phyloP scores from a whole-genome alignment of 2,113 vertebrate species.

The Tupaia tana region DNA sequence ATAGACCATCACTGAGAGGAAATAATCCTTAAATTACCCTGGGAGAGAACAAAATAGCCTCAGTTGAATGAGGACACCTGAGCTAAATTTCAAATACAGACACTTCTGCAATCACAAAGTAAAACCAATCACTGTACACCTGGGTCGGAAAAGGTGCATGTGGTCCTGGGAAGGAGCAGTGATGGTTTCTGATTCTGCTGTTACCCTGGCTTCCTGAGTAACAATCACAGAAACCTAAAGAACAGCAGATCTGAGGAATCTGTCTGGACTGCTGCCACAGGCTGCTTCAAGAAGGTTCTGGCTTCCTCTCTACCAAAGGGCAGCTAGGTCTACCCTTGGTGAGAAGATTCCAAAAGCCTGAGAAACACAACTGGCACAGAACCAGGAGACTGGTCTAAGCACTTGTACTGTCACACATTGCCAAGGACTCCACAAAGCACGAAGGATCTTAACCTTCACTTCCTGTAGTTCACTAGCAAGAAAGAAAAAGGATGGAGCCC shows the following conservation, averaged over 20 bases:
- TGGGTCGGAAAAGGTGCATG: neutral
- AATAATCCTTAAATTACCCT: neutral
- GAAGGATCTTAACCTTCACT: neutral
- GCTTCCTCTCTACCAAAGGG: neutral
- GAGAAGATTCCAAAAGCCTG: constrained; percentile 2
- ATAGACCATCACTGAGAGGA: neutral
- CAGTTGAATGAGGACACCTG: neutral
- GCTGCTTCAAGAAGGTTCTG: neutral
- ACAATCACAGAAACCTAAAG: neutral
- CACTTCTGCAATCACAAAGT: neutral
- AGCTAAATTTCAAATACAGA: neutral
- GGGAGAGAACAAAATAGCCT: neutral
- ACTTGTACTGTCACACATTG: neutral
- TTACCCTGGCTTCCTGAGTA: neutral
- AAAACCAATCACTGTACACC: neutral
- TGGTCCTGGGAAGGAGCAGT: neutral
- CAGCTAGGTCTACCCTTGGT: neutral
- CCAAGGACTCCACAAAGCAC: neutral
- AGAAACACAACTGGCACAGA: neutral
- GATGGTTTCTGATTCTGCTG: neutral
- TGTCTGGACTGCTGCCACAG: neutral
- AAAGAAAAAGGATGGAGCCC: neutral
- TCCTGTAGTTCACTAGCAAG: neutral
- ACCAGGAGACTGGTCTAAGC: neutral
- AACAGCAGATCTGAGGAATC: neutral